These are phyloP conservation scores for Corvus cornix DNA, from an alignment of 2,113 vertebrate species.

Conservation along the genomic window DNA sequence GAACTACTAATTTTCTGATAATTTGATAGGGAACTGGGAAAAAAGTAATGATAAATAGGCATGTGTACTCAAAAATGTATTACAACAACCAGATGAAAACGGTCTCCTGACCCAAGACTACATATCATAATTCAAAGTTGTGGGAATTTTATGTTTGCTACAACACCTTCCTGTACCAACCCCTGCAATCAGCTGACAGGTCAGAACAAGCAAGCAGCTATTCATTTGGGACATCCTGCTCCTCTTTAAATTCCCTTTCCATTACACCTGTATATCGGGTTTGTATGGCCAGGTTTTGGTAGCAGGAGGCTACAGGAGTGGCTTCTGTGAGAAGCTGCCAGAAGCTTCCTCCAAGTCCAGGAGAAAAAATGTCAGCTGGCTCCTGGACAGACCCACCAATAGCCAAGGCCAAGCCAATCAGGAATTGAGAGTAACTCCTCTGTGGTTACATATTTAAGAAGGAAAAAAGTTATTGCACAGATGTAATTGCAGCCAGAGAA, in stretches of 20 bases:
- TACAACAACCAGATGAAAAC: not conserved
- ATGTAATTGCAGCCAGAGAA: not conserved
- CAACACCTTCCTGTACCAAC: not conserved
- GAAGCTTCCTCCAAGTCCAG: not conserved
- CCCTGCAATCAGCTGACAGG: not conserved
- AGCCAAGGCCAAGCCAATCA: not conserved
- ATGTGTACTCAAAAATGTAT: not conserved
- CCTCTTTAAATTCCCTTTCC: not conserved
- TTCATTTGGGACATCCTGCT: not conserved
- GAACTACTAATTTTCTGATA: not conserved
- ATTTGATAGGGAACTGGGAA: not conserved
- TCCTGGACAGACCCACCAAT: not conserved
- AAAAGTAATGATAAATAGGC: not conserved
- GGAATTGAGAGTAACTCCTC: not conserved
- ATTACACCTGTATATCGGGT: not conserved
- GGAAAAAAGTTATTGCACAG: not conserved
- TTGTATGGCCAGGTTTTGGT: not conserved
- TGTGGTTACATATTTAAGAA: too few species aligned
- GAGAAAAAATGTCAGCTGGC: rapidly evolving
- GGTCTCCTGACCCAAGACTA: not conserved
- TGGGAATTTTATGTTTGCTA: not conserved
- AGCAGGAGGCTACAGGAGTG: not conserved
- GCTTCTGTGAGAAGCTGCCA: not conserved
- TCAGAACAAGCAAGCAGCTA: not conserved
- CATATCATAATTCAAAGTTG: not conserved